Evolutionary conservation across 2,113 vertebrate genomes (phyloP), one percentile per base, ranked within the genome.

Genomic region (Pica pica): DNA sequence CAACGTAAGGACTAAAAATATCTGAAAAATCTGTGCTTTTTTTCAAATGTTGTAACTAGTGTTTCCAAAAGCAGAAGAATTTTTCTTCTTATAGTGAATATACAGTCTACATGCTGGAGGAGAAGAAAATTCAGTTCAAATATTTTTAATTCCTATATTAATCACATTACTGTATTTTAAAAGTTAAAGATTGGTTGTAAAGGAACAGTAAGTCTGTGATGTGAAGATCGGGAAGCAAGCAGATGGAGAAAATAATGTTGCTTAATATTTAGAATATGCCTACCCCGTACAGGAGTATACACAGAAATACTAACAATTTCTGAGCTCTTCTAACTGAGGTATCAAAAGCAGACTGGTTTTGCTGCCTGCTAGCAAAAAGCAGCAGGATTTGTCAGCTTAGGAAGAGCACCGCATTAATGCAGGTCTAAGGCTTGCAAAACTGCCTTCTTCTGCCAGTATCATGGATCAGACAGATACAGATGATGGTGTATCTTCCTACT

Each of bases 151-250:
- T 78, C 13, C 7, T 49, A 9, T 13, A 82, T 21, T 76, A 8
- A 83, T 53, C 14, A 77, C 37, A 81, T 42, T 37, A 69, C 4
- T 3, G 1, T 44, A 63, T 39, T 61, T 0, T 27, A 49, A 83
- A 67, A 76, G 63, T 42, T 6, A 61, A 91, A 53, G 3, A 50
- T 27, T 37, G 60, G 2, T 35, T 78, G n/a, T 9, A 88, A 69
- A 17, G 23, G 19, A 93, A 90, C 22, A 74, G 11, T 31, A 80
- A 76, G 28, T 61, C 26, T 59, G 19, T 64, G 26, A 35, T 26
- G 83, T 0, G 0, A 80, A 35, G 7, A 82, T 2, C 0, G 0
- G 20, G 50, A 87, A n/a, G 17, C 5, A 69, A 65, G 8, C 8
- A 65, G 6, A 64, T 5, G 3, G 16, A 63, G 17, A 64, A 26